phyloP scores from a whole-genome alignment of 2,888 invertebrate species.

The Drosophila koepferae region DNA sequence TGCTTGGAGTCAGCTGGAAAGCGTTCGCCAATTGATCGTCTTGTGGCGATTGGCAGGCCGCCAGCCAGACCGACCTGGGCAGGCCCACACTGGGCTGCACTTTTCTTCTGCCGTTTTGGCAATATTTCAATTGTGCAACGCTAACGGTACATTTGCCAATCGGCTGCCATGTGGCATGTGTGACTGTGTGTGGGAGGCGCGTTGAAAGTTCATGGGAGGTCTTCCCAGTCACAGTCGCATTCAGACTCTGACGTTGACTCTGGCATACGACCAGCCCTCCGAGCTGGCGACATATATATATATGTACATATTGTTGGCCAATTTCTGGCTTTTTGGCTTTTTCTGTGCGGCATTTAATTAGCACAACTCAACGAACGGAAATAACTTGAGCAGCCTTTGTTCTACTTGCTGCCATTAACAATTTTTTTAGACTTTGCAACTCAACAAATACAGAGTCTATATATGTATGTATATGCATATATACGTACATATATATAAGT shows the following conservation, averaged over 20 bases:
- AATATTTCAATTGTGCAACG: conserved; percentile 78
- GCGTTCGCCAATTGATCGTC: conserved; percentile 74
- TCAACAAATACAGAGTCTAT: conserved; percentile 13
- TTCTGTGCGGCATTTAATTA: conserved; percentile 56
- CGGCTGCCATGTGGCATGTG: conserved; percentile 33
- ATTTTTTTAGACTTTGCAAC: conserved; percentile 44
- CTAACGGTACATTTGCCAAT: conserved; percentile 67
- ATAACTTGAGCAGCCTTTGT: conserved; percentile 49
- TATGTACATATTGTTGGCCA: conserved; percentile 35
- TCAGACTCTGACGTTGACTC: neutral
- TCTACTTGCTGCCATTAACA: conserved; percentile 49
- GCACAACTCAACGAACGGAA: conserved; percentile 35
- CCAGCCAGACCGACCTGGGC: conserved; percentile 42
- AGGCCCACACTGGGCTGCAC: conserved; percentile 61
- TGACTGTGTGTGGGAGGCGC: conserved; percentile 64
- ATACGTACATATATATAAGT: neutral
- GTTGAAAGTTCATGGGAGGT: conserved; percentile 74
- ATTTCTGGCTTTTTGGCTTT: conserved; percentile 12
- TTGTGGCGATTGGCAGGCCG: conserved; percentile 72
- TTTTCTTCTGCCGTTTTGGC: conserved; percentile 59
- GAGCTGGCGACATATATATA: conserved; percentile 7
- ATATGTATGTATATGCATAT: neutral
- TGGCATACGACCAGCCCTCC: conserved; percentile 4
- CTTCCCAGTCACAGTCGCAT: conserved; percentile 32
- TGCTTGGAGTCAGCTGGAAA: conserved; percentile 48